Evolutionary conservation across 2,797 vertebrate species (phyloP).

Genomic region (Anas bernieri): DNA sequence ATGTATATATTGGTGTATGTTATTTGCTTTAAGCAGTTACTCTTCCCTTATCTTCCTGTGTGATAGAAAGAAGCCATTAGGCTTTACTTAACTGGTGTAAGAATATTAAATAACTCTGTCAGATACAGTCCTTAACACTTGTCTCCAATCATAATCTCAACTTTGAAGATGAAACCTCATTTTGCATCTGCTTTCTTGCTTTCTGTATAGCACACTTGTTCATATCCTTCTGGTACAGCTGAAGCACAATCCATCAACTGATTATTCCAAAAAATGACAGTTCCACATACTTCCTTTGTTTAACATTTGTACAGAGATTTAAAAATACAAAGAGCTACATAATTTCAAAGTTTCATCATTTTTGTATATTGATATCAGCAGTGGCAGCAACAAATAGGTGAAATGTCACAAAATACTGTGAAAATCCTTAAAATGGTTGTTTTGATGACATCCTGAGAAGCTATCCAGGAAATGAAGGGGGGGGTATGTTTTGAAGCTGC

Average conservation of each 20-base stretch:
- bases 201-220: not conserved
- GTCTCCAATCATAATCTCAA: not conserved
- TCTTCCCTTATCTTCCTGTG: not conserved
- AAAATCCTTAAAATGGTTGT: not conserved
- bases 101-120: not conserved
- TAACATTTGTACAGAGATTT: slow-evolving; percentile 53
- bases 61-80: not conserved
- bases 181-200: not conserved
- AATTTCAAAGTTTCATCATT: slow-evolving; percentile 37
- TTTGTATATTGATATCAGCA: not conserved
- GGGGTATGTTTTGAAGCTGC: not conserved
- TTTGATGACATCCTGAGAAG: not conserved
- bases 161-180: not conserved
- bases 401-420: rapidly evolving
- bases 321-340: slow-evolving; percentile 53
- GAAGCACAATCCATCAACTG: not conserved
- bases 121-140: not conserved
- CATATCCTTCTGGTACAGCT: not conserved
- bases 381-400: not conserved
- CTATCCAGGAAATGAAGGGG: not conserved
- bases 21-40: slow-evolving; percentile 20
- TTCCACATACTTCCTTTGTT: slow-evolving; percentile 47
- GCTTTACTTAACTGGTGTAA: not conserved
- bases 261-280: slow-evolving; percentile 14
- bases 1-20: slow-evolving; percentile 19